Evolutionary conservation across 2,113 vertebrate genomes (phyloP), one percentile per base, ranked within the genome.

Genomic region (Ameiurus melas): DNA sequence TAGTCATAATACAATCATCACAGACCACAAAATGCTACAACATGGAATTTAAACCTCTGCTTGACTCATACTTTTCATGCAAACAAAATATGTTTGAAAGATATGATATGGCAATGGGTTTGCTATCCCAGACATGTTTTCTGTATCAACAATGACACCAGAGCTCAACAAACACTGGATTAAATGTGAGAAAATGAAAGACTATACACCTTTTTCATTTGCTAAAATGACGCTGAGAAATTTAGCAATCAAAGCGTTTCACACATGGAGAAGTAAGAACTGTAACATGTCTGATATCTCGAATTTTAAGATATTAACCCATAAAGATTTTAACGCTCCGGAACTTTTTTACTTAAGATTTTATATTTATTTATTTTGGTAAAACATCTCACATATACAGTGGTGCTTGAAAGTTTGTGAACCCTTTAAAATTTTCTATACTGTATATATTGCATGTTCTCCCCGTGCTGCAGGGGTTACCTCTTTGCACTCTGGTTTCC

Each of bases 1-100:
- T 83, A 88, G 85, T 88, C 84, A 86, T 86, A 84, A 86, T 62
- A 78, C 85, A 88, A 82, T 88, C 89, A 88, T 53, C 85, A n/a
- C 83, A 79, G 39, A 88, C 73, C 87, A 58, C 36, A 27, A 80
- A 88, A 70, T 58, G 30, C 47, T 70, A 70, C 36, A 85, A 85
- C 47, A 70, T 75, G 55, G 55, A 85, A 85, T 47, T 36, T 30
- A 64, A 88, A 79, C 60, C 83, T n/a, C 33, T 71, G 64, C 8
- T 57, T 85, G 33, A 79, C 43, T 77, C 57, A 39, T 36, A 58
- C 30, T 51, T 47, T 75, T 84, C 55, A 57, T 85, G 70, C 19
- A 79, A 70, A 84, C 83, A 79, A 36, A 57, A 85, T 43, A 39
- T 47, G 43, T 47, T 47, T 47, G 60, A 70, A 36, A 80, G 10